phyloP scores from a whole-genome alignment of 2,797 vertebrate genomes.

The Pangasius macronema region DNA sequence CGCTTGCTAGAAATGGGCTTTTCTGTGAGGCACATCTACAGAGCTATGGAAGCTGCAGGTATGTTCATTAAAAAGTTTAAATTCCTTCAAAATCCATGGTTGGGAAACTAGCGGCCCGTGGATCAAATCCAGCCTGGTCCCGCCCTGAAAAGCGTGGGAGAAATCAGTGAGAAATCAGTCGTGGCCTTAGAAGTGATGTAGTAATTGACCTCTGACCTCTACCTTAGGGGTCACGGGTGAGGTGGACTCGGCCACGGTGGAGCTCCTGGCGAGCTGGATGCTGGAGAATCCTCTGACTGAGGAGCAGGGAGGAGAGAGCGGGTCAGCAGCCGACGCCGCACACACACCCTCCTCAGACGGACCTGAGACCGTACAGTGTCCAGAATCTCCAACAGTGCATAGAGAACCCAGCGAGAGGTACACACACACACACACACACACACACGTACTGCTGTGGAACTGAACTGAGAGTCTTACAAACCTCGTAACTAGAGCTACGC shows the following conservation, averaged over 20 bases:
- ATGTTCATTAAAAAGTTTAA: slow-evolving; percentile 36
- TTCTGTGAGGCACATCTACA: slow-evolving; percentile 83
- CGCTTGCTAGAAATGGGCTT: slow-evolving; percentile 86
- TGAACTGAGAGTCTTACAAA: neutral
- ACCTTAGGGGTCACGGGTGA: slow-evolving; percentile 76
- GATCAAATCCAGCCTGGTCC: neutral
- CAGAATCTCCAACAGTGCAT: slow-evolving; percentile 66
- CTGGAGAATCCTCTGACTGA: slow-evolving; percentile 78
- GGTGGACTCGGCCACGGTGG: slow-evolving; percentile 78
- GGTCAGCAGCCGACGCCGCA: slow-evolving; percentile 57
- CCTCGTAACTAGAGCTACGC: neutral
- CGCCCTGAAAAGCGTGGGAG: neutral
- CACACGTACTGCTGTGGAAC: neutral
- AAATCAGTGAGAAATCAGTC: neutral
- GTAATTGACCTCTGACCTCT: slow-evolving; percentile 25
- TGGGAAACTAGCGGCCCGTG: neutral
- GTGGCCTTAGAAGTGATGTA: neutral
- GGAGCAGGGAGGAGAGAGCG: slow-evolving; percentile 66
- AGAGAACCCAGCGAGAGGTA: slow-evolving; percentile 77
- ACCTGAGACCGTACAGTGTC: slow-evolving; percentile 79
- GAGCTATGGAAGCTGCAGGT: slow-evolving; percentile 85
- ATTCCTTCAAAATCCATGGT: neutral
- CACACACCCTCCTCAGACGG: slow-evolving; percentile 77
- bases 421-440: slow-evolving; percentile 9
- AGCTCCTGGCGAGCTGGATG: slow-evolving; percentile 84